Percentiles rank a stretch among this genome's conserved stretches.
Evolutionary conservation across 1,140 invertebrate species (phyloP).

Genomic region (Pseudoatta argentina): DNA sequence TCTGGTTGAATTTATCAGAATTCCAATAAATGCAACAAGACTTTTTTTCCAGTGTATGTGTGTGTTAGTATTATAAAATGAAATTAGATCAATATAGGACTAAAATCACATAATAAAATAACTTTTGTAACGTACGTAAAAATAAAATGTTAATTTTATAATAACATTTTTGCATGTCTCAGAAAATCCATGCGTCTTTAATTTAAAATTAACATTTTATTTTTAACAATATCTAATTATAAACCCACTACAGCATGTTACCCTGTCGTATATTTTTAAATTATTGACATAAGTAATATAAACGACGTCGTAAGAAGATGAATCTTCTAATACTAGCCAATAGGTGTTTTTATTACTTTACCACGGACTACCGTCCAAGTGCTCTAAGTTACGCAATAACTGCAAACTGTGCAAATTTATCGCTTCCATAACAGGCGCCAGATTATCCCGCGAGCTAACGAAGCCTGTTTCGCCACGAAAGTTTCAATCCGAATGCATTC

Average conservation of each 20-base stretch:
- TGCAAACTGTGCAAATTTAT: conserved; percentile 53
- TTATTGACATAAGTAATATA: neutral
- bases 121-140: too few species aligned
- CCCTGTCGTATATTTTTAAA: neutral
- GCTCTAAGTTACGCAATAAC: conserved; percentile 43
- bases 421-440: conserved; percentile 30
- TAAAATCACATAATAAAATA: neutral
- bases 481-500: conserved; percentile 37
- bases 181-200: too few species aligned
- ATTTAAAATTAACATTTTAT: too few species aligned
- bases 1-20: too few species aligned
- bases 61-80: neutral
- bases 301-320: neutral
- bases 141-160: too few species aligned
- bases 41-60: too few species aligned
- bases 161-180: too few species aligned
- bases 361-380: conserved; percentile 3
- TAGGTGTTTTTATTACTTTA: conserved; percentile 12
- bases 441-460: conserved; percentile 45
- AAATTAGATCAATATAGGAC: neutral
- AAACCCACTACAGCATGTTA: neutral
- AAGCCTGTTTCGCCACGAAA: conserved; percentile 31
- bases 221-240: too few species aligned
- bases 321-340: neutral
- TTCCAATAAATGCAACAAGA: too few species aligned